Conservation (phyloP, 2,113 vertebrate species). For the Ophiodon elongatus region DNA sequence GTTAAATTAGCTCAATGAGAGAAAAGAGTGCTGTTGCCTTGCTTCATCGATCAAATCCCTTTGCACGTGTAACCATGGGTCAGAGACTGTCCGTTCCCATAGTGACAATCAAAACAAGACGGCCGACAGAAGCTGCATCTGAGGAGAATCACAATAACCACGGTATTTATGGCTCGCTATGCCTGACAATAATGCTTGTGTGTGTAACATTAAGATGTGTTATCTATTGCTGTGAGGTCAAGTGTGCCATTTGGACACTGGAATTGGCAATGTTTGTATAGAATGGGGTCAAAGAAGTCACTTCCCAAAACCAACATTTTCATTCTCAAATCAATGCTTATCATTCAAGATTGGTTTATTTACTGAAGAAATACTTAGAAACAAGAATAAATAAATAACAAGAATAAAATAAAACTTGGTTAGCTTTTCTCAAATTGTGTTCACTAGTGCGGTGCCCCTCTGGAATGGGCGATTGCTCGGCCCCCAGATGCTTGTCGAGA, state of each 20-base stretch:
- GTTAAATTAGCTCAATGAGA: constrained; percentile 28
- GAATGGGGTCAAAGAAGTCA: background rate
- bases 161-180: background rate
- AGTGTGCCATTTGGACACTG: constrained; percentile 5
- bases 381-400: background rate
- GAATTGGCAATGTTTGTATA: constrained; percentile 1
- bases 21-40: constrained; percentile 47
- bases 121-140: constrained; percentile 32
- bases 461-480: too few relatives aligned
- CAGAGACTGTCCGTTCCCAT: constrained; percentile 73
- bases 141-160: constrained; percentile 26
- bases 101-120: constrained; percentile 73
- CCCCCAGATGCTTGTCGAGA: background rate
- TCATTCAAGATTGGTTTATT: background rate
- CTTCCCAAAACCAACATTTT: background rate
- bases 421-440: background rate
- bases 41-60: constrained; percentile 67
- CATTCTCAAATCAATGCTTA: background rate
- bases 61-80: constrained; percentile 61
- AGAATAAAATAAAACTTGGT: background rate
- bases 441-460: too few relatives aligned
- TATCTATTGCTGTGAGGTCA: constrained; percentile 17
- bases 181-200: background rate
- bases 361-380: background rate
- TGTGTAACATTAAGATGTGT: background rate